Evolutionary conservation across 2,888 invertebrate species (phyloP).

Genomic region (Metacarcinus magister): DNA sequence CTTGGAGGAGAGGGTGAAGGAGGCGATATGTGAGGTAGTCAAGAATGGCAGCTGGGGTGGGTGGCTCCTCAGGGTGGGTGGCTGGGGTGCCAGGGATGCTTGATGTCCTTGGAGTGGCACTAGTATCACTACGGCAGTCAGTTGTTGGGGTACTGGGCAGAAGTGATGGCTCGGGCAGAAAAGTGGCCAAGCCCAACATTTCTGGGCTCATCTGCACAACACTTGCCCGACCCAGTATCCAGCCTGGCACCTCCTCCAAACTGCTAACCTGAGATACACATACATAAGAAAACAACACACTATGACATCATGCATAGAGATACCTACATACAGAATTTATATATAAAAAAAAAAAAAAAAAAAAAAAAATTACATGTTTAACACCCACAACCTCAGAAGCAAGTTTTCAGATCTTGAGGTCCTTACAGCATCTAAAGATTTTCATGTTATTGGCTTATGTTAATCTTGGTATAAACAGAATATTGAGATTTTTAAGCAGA

Average conservation of each 20-base stretch:
- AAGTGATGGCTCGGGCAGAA: slow-evolving; percentile 62
- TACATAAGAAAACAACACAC: background rate
- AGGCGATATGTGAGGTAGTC: slow-evolving; percentile 70
- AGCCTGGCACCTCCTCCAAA: slow-evolving; percentile 66
- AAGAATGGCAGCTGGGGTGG: slow-evolving; percentile 18
- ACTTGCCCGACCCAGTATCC: slow-evolving; percentile 72
- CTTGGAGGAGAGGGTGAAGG: slow-evolving; percentile 63
- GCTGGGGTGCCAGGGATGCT: slow-evolving; percentile 69
- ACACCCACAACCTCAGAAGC: no score
- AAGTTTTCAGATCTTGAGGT: no score
- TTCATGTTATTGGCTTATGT: no score
- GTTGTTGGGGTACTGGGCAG: slow-evolving; percentile 65
- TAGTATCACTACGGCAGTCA: slow-evolving; percentile 58
- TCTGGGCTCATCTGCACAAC: slow-evolving; percentile 69
- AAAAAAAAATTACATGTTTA: no score
- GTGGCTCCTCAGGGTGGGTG: slow-evolving; percentile 23
- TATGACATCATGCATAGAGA: background rate
- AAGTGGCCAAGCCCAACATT: slow-evolving; percentile 31
- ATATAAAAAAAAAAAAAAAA: no score
- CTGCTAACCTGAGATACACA: slow-evolving; percentile 57
- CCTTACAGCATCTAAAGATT: no score
- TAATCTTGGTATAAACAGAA: no score
- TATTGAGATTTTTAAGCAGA: no score
- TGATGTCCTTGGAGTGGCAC: slow-evolving; percentile 52
- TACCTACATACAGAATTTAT: no score